Conservation (phyloP, 2,888 invertebrate species). For the Ecliptopera silaceata region DNA sequence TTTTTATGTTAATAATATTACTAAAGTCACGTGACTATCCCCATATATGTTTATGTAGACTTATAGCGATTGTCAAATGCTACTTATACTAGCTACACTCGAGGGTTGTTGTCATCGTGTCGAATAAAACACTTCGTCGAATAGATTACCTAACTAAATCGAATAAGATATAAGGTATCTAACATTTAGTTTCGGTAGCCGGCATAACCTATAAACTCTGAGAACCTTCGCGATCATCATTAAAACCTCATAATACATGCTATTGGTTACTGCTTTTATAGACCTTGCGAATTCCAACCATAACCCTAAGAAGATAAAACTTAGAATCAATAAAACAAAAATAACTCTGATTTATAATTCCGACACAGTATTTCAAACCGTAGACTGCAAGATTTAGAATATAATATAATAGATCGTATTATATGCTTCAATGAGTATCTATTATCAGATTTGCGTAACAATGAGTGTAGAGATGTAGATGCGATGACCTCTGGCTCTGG, state of each 20-base stretch:
- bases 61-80: no score
- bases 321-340: background rate
- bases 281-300: constrained; percentile 10
- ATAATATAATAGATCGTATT: background rate
- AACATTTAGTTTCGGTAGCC: constrained; percentile 19
- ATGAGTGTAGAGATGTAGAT: constrained; percentile 22
- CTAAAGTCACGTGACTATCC: no score
- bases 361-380: constrained; percentile 5
- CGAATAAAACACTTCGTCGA: constrained; percentile 5
- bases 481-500: constrained; percentile 24
- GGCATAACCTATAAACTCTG: constrained; percentile 20
- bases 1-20: no score
- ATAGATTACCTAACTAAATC: constrained; percentile 7
- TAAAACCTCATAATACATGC: constrained; percentile 27
- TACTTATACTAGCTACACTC: no score
- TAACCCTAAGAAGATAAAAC: background rate
- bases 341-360: background rate
- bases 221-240: constrained; percentile 19
- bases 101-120: background rate
- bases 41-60: no score
- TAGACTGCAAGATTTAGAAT: constrained; percentile 7
- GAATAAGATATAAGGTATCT: constrained; percentile 3
- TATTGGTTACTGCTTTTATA: background rate
- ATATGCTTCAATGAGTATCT: no score
- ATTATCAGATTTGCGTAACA: constrained; percentile 27